phyloP scores from a whole-genome alignment of 2,797 vertebrate species.

The Rachycentron canadum region DNA sequence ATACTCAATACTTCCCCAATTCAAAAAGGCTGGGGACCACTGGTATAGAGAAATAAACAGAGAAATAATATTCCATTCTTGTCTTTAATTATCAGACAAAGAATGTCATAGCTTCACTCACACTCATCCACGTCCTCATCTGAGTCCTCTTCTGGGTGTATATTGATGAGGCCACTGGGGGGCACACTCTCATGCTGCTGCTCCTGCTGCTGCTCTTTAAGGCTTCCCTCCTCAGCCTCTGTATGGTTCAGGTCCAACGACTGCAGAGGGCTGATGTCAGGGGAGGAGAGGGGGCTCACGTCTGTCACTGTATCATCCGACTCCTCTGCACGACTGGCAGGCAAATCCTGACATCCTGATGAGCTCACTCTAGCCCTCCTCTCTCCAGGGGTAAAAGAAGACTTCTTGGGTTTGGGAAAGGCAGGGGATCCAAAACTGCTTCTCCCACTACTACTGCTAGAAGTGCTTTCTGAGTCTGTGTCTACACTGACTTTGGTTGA shows the following conservation, averaged over 20 bases:
- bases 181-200: constrained; percentile 55
- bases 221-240: constrained; percentile 32
- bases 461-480: constrained; percentile 56
- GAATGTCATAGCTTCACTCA: constrained; percentile 53
- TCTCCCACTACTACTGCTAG: constrained; percentile 28
- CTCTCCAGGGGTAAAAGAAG: constrained; percentile 29
- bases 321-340: constrained; percentile 73
- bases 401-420: constrained; percentile 17
- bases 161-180: constrained; percentile 58
- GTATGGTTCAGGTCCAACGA: constrained; percentile 83
- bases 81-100: not conserved
- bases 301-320: constrained; percentile 92
- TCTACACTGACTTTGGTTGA: constrained; percentile 53
- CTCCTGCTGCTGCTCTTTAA: constrained; percentile 35
- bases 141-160: constrained; percentile 45
- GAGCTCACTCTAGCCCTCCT: constrained; percentile 36
- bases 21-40: not conserved
- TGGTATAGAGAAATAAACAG: not conserved
- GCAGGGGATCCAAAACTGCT: constrained; percentile 31
- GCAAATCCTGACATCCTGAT: constrained; percentile 55
- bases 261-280: constrained; percentile 89
- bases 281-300: constrained; percentile 92
- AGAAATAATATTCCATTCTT: not conserved
- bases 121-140: constrained; percentile 61
- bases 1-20: not conserved